Percentiles rank a stretch among this genome's conserved stretches.
phyloP scores from a whole-genome alignment of 1,140 invertebrate species.

The Bactericera cockerelli region DNA sequence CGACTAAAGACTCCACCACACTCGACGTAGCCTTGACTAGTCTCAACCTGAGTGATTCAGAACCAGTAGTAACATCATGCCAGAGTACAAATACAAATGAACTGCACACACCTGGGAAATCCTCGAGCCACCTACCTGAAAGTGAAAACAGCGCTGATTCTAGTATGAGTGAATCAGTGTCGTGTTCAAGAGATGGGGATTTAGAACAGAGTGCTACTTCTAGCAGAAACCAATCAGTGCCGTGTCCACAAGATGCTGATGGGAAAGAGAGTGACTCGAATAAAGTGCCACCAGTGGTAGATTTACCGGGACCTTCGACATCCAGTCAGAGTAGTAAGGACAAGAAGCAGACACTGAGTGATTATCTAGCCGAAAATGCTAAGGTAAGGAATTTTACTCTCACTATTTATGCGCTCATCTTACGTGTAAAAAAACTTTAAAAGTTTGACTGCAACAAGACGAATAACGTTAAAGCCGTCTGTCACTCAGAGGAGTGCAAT shows the following conservation, averaged over 20 bases:
- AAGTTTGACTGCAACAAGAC: too few relatives aligned
- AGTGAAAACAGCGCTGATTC: not conserved
- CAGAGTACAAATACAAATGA: too few relatives aligned
- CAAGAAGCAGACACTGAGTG: slow-evolving; percentile 13
- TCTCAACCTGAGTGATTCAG: not conserved
- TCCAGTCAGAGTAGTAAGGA: not conserved
- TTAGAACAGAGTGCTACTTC: not conserved
- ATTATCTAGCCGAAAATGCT: slow-evolving; percentile 38
- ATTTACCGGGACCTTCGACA: not conserved
- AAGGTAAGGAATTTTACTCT: too few relatives aligned
- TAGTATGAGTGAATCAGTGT: not conserved
- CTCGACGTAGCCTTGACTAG: not conserved
- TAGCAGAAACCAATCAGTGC: too few relatives aligned
- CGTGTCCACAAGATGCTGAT: not conserved
- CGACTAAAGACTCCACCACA: not conserved
- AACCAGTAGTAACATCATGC: too few relatives aligned
- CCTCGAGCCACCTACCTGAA: too few relatives aligned
- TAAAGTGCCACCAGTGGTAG: not conserved
- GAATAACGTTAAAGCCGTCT: too few relatives aligned
- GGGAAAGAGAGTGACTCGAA: not conserved
- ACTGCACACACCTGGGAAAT: too few relatives aligned
- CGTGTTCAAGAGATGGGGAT: too few relatives aligned
- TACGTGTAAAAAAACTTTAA: too few relatives aligned
- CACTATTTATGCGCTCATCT: too few relatives aligned
- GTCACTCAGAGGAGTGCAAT: too few relatives aligned